A percentile compares a stretch with the other conserved stretches of the same genome.
Evolutionary conservation across 2,113 vertebrate species (phyloP).

Genomic region (Nothobranchius kuhntae): DNA sequence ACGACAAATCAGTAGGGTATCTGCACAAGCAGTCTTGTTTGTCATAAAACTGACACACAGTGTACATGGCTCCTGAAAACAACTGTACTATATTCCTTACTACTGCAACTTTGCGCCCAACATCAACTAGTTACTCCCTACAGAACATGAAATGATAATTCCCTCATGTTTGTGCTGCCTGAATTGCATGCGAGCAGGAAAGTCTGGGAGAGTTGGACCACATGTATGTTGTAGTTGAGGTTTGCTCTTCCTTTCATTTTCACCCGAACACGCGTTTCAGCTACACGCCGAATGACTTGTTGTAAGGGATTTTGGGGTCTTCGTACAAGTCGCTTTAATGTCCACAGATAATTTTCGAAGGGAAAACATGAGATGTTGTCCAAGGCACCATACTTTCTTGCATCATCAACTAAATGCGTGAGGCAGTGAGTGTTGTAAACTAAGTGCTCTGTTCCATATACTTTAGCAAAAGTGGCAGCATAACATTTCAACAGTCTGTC

Average conservation of each 20-base stretch:
- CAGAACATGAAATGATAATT: neutral
- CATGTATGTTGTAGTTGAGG: neutral
- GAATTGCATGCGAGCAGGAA: no score
- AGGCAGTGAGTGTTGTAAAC: no score
- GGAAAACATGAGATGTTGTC: no score
- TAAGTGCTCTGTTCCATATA: no score
- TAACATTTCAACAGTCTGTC: no score
- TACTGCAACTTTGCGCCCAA: conserved; percentile 1
- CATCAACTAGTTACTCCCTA: neutral
- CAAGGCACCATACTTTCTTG: no score
- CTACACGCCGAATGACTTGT: neutral
- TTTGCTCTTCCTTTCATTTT: neutral
- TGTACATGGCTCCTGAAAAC: neutral
- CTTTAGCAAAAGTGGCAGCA: no score
- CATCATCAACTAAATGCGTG: no score
- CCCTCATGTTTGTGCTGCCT: neutral
- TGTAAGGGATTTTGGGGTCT: neutral
- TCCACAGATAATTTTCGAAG: no score
- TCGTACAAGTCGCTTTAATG: no score
- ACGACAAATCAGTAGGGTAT: neutral
- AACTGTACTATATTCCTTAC: neutral
- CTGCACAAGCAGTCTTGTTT: neutral
- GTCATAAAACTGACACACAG: conserved; percentile 1
- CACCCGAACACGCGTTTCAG: neutral
- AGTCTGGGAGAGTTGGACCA: neutral